phyloP scores from a whole-genome alignment of 2,888 invertebrate species.

The Nymphalis c-album region DNA sequence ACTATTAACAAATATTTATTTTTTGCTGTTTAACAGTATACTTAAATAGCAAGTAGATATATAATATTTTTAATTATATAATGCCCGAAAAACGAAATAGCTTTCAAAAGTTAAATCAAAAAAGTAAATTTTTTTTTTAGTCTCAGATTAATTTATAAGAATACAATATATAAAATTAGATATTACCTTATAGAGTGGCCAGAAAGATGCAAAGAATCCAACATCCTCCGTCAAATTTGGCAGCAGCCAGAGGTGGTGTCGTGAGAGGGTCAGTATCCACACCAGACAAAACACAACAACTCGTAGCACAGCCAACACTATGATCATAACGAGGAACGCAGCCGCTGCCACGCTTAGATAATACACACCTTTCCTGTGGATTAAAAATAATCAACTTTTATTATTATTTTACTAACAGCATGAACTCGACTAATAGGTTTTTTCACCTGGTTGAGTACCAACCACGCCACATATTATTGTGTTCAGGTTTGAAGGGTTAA shows the following conservation, averaged over 20 bases:
- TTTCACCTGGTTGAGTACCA: too few species aligned
- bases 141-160: neutral
- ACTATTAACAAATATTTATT: too few species aligned
- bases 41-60: too few species aligned
- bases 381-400: neutral
- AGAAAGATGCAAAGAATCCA: slow-evolving; percentile 98
- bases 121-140: neutral
- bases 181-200: slow-evolving; percentile 96
- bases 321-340: slow-evolving; percentile 95
- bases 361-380: slow-evolving; percentile 92
- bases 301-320: slow-evolving; percentile 93
- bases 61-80: too few species aligned
- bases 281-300: slow-evolving; percentile 94
- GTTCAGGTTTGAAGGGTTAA: too few species aligned
- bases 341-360: slow-evolving; percentile 97
- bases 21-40: too few species aligned
- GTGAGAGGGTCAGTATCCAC: slow-evolving; percentile 93
- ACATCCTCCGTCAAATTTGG: slow-evolving; percentile 99
- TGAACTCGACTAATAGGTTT: too few species aligned
- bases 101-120: too few species aligned
- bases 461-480: too few species aligned
- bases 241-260: slow-evolving; percentile 97
- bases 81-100: too few species aligned
- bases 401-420: neutral
- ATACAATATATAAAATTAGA: slow-evolving; percentile 24